Evolutionary conservation across 2,888 invertebrate genomes (phyloP), one percentile per base, ranked within the genome.

Genomic region (Drosophila niveifrons): DNA sequence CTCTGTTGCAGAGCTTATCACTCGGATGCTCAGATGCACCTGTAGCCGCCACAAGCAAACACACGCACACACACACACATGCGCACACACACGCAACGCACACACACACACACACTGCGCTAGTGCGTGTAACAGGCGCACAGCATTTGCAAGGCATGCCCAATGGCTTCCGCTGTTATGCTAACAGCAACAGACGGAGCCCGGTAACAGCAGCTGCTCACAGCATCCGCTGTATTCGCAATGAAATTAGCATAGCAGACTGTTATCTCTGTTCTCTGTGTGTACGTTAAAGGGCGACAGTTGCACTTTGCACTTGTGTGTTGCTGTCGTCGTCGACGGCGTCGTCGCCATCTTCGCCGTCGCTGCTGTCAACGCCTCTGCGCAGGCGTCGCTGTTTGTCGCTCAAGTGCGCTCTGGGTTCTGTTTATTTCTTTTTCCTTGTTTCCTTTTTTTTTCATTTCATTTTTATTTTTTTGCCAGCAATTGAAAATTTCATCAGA

Each of bases 401-500:
- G 59, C 15, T 72, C 59, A 61, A 72, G 57, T 57, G 39, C 36
- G 36, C 28, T 23, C 23, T 23, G 55, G 28, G 13, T 23, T 55
- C 28, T 48, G 39, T 48, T 28, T 72, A 48, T 39, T 56, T 67
- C 50, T 43, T 65, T 72, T 64, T 53, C 10, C 10, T 48, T 11
- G 23, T 8, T 47, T n/a, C 4, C 28, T 41, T 53, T 53, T 39
- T 15, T 28, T 29, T 41, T 51, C n/a, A 23, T 23, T 23, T 23
- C 23, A 6, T 23, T 6, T 23, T 23, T 23, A 23, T 39, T 18
- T n/a, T 39, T 55, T 55, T 11, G 74, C 50, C 36, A 56, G 70
- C 75, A 65, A 74, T 75, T 65, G 55, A 74, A 62, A 66, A 55
- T 70, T 73, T 73, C 68, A 73, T 63, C 68, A 74, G 64, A 71